Conservation (phyloP, 2,113 vertebrate genomes). For the Apaloderma vittatum region DNA sequence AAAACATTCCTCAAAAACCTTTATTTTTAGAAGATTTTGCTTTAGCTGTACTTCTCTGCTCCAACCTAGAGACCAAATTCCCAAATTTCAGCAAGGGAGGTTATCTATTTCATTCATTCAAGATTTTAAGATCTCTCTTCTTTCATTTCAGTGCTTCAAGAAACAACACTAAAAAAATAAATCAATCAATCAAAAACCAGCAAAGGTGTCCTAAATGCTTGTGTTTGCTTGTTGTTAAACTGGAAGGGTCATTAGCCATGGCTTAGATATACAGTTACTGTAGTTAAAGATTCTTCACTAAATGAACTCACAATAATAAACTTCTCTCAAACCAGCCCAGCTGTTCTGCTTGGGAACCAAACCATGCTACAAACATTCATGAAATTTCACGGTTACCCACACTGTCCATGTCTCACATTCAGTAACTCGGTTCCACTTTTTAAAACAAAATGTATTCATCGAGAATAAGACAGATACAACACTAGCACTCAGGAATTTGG, state of each 20-base stretch:
- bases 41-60: conserved; percentile 2
- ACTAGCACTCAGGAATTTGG: neutral
- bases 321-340: neutral
- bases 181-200: neutral
- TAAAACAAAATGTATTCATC: neutral
- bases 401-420: neutral
- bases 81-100: neutral
- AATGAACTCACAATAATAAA: neutral
- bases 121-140: neutral
- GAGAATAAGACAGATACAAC: neutral
- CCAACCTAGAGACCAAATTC: neutral
- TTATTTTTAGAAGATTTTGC: conserved; percentile 16
- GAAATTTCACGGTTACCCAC: conserved; percentile 17
- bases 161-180: neutral
- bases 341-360: conserved; percentile 22
- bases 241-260: neutral
- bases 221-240: neutral
- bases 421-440: neutral
- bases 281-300: conserved; percentile 1
- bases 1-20: neutral
- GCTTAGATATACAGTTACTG: neutral
- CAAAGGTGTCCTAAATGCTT: neutral
- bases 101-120: neutral
- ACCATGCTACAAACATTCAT: conserved; percentile 15
- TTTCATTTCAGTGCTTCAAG: neutral